A percentile compares a stretch with the other conserved stretches of the same genome.
phyloP scores from a whole-genome alignment of 2,888 invertebrate species.

The Macroteleia sp. region DNA sequence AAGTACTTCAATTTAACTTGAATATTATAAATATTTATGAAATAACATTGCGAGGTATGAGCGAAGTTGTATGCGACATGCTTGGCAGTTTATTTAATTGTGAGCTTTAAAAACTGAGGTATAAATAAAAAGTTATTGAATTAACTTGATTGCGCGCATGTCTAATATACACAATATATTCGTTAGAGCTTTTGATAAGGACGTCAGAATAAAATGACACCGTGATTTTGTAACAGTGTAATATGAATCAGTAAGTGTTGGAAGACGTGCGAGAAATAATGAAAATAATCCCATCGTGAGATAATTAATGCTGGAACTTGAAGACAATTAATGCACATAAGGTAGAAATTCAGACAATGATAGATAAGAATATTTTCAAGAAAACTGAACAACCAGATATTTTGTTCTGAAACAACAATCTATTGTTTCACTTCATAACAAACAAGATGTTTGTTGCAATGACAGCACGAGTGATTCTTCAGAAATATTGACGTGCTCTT shows the following conservation, averaged over 20 bases:
- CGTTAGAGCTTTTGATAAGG: slow-evolving; percentile 33
- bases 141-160: not conserved
- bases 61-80: slow-evolving; percentile 35
- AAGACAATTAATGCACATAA: slow-evolving; percentile 58
- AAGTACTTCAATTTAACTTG: too few species aligned
- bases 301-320: slow-evolving; percentile 61
- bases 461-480: slow-evolving; percentile 50
- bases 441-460: slow-evolving; percentile 27
- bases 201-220: slow-evolving; percentile 32
- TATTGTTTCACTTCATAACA: slow-evolving; percentile 35
- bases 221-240: slow-evolving; percentile 46
- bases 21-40: slow-evolving; percentile 35
- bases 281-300: slow-evolving; percentile 50
- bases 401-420: slow-evolving; percentile 39
- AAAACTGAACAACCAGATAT: slow-evolving; percentile 39
- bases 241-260: slow-evolving; percentile 41
- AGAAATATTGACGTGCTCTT: slow-evolving; percentile 38
- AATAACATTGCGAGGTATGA: slow-evolving; percentile 36
- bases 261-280: slow-evolving; percentile 54
- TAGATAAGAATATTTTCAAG: slow-evolving; percentile 46
- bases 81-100: slow-evolving; percentile 36
- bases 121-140: slow-evolving; percentile 1
- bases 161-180: not conserved
- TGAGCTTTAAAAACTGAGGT: slow-evolving; percentile 17
- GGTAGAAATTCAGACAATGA: slow-evolving; percentile 54